Base-by-base conservation (phyloP, 1,140 invertebrate genomes). In the Cryptotermes secundus region DNA sequence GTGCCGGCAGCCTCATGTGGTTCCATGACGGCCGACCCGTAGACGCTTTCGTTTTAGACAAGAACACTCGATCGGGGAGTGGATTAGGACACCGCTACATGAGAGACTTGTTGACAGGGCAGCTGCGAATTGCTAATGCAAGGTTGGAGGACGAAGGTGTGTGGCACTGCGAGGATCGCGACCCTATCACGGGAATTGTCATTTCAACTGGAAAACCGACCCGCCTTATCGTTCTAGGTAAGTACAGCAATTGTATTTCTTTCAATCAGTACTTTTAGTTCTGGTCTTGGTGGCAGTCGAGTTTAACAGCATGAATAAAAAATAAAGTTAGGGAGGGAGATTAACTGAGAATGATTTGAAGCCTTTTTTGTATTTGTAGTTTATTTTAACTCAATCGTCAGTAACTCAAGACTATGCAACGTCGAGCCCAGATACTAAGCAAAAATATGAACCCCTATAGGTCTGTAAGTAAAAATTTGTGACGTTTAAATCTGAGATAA, bases 111-210 rank as follows among this genome's bases (percentile, higher is more conserved):
- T 90, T 91, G 85, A 92, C 91, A 80, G 93, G 93, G 0, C 92
- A 92, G 85, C 89, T 95, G 86, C 92, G 92, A 85, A 94, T 95
- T 85, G 92, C 92, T 85, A 94, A 93, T 87, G 93, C 94, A 22
- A 90, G 93, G 86, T 89, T 94, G 34, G 93, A 94, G 87, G 94
- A 95, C 86, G 93, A 94, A 86, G 94, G 94, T 83, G 91, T 92
- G 86, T 95, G 94, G 94, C 92, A 91, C 85, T 95, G 94, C 87
- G 92, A 92, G 85, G 90, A 94, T 14, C 93, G 93, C 86, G 92
- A 93, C 87, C 79, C 59, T 26, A 79, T 79, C 34, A 92, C 91
- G 38, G 89, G 91, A 49, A 91, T 91, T 36, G 92, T 93, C 82
- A 89, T 92, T 14, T 91, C 93, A 81, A 91, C 90, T 65, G 92